phyloP scores from a whole-genome alignment of 2,797 vertebrate genomes.

The Hydrolagus colliei region DNA sequence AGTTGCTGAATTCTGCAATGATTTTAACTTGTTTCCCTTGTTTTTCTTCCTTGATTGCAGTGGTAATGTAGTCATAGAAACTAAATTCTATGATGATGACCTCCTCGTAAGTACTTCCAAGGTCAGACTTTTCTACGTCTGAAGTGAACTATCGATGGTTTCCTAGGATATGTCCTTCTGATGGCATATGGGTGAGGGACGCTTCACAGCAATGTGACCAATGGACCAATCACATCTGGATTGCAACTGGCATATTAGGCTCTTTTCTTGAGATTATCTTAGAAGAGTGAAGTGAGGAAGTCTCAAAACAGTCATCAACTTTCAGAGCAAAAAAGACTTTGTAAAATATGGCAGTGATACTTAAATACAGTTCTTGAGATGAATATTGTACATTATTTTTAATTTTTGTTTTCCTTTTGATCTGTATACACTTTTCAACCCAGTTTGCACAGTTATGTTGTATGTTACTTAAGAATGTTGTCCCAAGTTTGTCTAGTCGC shows the following conservation, averaged over 20 bases:
- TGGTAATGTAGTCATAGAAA: conserved; percentile 98
- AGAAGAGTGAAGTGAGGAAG: conserved; percentile 33
- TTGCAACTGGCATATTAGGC: conserved; percentile 35
- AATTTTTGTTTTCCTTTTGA: conserved; percentile 38
- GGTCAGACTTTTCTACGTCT: conserved; percentile 97
- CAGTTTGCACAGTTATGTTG: conserved; percentile 37
- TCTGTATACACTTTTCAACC: conserved; percentile 31
- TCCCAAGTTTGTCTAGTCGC: conserved; percentile 5
- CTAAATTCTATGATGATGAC: conserved; percentile 93
- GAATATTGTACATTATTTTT: conserved; percentile 47
- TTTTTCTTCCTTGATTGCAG: conserved; percentile 53
- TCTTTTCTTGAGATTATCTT: conserved; percentile 38
- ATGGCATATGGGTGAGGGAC: conserved; percentile 37
- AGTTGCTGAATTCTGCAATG: not conserved
- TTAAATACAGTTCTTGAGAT: conserved; percentile 36
- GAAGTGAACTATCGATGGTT: conserved; percentile 49
- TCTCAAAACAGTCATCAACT: conserved; percentile 35
- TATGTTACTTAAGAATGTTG: conserved; percentile 33
- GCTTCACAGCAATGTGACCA: conserved; percentile 38
- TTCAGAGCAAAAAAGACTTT: conserved; percentile 42
- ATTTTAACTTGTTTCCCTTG: conserved; percentile 13
- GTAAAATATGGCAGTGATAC: conserved; percentile 43
- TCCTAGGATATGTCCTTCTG: conserved; percentile 30
- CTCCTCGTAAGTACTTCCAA: conserved; percentile 97
- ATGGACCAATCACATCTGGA: conserved; percentile 32